Percentiles rank a stretch among this genome's conserved stretches.
Evolutionary conservation across 2,888 invertebrate species (phyloP).

Genomic region (Clistopyga incitator): DNA sequence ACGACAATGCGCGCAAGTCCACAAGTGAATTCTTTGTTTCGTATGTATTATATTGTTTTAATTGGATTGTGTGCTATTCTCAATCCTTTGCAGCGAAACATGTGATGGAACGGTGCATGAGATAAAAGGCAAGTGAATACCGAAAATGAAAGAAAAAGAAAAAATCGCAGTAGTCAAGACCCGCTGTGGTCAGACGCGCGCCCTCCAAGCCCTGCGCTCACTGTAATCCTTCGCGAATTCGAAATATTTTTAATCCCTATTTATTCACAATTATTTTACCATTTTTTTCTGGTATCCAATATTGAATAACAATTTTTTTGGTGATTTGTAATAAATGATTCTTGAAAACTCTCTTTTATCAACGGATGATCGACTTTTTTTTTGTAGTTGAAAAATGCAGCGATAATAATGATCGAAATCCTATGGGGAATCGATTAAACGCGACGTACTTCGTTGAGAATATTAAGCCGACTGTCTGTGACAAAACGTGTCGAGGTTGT

Average conservation of each 20-base stretch:
- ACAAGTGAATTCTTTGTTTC: slow-evolving; percentile 51
- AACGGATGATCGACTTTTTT: slow-evolving; percentile 10
- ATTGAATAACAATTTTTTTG: background rate
- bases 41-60: slow-evolving; percentile 38
- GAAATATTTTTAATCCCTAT: too few relatives aligned
- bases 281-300: too few relatives aligned
- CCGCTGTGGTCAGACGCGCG: slow-evolving; percentile 52
- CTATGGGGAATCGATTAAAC: background rate
- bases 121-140: background rate
- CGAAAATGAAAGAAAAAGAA: slow-evolving; percentile 9
- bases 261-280: too few relatives aligned
- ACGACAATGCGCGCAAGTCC: slow-evolving; percentile 29
- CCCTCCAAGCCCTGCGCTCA: slow-evolving; percentile 3
- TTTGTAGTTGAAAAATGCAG: slow-evolving; percentile 1
- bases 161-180: slow-evolving; percentile 50
- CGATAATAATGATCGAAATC: background rate
- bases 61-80: slow-evolving; percentile 32
- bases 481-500: slow-evolving; percentile 40
- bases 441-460: slow-evolving; percentile 30
- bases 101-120: background rate
- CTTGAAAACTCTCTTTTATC: slow-evolving; percentile 20
- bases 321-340: background rate
- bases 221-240: too few relatives aligned
- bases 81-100: slow-evolving; percentile 18
- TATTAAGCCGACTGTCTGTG: slow-evolving; percentile 30